These are phyloP conservation scores for Tokudaia muenninki DNA, from an alignment of 2,797 vertebrate species.

Conservation along the genomic window DNA sequence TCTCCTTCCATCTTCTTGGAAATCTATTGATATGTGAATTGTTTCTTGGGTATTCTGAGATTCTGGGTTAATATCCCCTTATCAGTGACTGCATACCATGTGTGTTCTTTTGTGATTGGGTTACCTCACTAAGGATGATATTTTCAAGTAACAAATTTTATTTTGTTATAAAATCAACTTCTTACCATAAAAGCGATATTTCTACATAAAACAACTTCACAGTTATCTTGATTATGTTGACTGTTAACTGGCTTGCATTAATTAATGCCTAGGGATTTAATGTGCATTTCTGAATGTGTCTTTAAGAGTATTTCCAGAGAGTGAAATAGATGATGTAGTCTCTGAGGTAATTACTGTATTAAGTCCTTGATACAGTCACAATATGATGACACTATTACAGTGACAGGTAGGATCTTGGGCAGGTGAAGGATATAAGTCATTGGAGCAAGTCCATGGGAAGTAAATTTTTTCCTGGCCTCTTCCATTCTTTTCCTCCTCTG, in stretches of 20 bases:
- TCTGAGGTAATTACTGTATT: background rate
- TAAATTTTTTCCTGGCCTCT: background rate
- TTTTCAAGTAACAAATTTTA: background rate
- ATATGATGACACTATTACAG: background rate
- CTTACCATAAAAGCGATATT: background rate
- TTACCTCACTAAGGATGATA: too few species aligned
- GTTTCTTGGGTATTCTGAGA: too few species aligned
- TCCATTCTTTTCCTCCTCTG: background rate
- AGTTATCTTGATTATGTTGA: background rate
- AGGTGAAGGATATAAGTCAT: background rate
- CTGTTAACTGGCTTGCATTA: background rate
- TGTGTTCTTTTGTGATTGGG: too few species aligned
- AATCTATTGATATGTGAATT: too few species aligned
- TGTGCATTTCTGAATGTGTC: background rate
- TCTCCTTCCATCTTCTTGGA: too few species aligned
- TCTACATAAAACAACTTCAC: background rate
- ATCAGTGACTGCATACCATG: too few species aligned
- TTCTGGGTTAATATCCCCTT: too few species aligned
- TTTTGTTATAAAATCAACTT: background rate
- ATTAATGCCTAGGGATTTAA: background rate
- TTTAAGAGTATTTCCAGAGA: background rate
- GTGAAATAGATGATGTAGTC: background rate
- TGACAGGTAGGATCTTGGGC: background rate
- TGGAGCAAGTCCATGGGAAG: too few species aligned
- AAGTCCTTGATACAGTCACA: background rate